Evolutionary conservation across 2,888 invertebrate species (phyloP).

Genomic region (Plemyria rubiginata): DNA sequence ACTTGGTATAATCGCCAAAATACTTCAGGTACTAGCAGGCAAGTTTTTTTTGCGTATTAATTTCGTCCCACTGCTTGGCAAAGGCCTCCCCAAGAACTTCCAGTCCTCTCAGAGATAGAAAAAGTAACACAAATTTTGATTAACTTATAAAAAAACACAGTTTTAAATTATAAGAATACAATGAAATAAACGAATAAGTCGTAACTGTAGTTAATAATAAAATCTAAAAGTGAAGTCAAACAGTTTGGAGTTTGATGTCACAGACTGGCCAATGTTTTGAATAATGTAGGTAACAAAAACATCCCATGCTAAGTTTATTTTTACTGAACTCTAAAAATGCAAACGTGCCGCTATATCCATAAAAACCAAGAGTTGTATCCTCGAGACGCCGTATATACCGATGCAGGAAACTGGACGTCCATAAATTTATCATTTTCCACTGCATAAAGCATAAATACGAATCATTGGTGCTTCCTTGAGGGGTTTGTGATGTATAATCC

Average conservation of each 20-base stretch:
- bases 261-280: neutral
- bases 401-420: constrained; percentile 76
- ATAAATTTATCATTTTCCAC: constrained; percentile 84
- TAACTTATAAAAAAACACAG: no score
- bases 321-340: constrained; percentile 48
- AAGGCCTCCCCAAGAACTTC: no score
- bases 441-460: constrained; percentile 84
- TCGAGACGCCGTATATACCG: constrained; percentile 62
- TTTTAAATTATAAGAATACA: no score
- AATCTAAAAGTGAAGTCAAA: no score
- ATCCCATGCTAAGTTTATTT: constrained; percentile 6
- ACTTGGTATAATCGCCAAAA: no score
- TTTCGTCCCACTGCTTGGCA: no score
- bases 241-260: neutral
- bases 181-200: no score
- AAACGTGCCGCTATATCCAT: constrained; percentile 70
- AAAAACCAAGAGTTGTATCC: constrained; percentile 70
- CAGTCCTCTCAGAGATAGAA: no score
- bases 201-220: no score
- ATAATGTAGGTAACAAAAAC: neutral
- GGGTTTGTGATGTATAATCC: constrained; percentile 39
- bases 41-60: no score
- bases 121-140: no score
- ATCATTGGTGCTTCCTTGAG: constrained; percentile 76
- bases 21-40: no score